Conservation (phyloP, 92 coral and sea anemone species). For the Siderastrea radians region DNA sequence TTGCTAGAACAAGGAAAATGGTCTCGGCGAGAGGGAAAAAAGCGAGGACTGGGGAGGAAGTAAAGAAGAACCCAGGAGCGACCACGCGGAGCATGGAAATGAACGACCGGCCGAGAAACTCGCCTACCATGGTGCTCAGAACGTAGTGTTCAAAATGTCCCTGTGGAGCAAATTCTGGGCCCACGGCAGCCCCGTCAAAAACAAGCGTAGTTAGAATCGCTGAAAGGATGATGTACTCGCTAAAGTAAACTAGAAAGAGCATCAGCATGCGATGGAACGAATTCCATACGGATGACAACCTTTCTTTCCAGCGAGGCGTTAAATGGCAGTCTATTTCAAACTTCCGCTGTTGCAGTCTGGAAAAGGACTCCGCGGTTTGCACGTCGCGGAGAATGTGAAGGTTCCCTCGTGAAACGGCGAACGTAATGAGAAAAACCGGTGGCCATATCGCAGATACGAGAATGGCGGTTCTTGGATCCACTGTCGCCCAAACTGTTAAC, state of each 20-base stretch:
- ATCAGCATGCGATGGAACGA: constrained; percentile 51
- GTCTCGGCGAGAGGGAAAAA: constrained; percentile 68
- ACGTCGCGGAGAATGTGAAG: constrained; percentile 19
- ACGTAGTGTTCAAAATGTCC: constrained; percentile 84
- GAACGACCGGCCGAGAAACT: constrained; percentile 85
- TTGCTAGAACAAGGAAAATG: constrained; percentile 61
- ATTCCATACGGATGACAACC: constrained; percentile 56
- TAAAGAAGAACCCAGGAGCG: constrained; percentile 71
- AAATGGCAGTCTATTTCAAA: constrained; percentile 49
- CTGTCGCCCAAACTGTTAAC: constrained; percentile 80
- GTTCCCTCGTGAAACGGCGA: constrained; percentile 67
- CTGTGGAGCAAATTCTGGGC: constrained; percentile 68
- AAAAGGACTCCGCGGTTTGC: neutral
- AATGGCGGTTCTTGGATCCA: constrained; percentile 80
- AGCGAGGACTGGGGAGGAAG: constrained; percentile 47
- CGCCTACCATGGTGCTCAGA: constrained; percentile 82
- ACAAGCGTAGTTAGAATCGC: constrained; percentile 78
- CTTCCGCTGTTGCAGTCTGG: constrained; percentile 12
- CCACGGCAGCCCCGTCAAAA: constrained; percentile 49
- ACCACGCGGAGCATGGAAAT: constrained; percentile 75
- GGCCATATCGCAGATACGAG: constrained; percentile 85
- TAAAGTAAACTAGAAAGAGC: constrained; percentile 70
- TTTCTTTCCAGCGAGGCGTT: constrained; percentile 35
- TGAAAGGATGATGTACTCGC: constrained; percentile 73
- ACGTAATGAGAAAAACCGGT: constrained; percentile 67